These are phyloP conservation scores for Ardeotis arabs DNA, from an alignment of 2,113 vertebrate genomes.

Conservation along the genomic window DNA sequence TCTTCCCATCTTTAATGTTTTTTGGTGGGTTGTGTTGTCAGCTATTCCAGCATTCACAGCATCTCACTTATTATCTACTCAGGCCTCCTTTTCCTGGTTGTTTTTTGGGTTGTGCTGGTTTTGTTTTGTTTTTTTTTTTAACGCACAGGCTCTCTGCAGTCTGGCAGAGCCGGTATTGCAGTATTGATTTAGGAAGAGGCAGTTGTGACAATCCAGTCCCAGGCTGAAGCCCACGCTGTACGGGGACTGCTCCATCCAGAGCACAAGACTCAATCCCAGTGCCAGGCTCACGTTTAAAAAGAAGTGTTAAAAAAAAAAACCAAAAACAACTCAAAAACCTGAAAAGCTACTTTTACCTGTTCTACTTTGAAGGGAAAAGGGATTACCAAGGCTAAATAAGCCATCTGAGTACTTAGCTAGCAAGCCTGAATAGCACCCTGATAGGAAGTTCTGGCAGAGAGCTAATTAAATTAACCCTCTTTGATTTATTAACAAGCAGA, in stretches of 20 bases:
- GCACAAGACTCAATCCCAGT: not conserved
- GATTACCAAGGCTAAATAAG: conserved; percentile 57
- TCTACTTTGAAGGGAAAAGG: conserved; percentile 49
- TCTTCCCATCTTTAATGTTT: not conserved
- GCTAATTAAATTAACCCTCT: conserved; percentile 70
- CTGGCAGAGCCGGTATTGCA: not conserved
- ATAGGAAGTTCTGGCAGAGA: conserved; percentile 64
- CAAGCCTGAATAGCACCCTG: conserved; percentile 23
- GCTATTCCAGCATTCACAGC: not conserved
- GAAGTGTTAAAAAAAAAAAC: not conserved
- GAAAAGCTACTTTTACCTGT: not conserved
- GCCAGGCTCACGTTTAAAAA: not conserved
- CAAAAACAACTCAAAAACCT: not conserved
- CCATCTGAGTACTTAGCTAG: conserved; percentile 31
- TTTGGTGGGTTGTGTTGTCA: not conserved
- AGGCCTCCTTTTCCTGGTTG: not conserved
- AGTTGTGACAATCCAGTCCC: not conserved
- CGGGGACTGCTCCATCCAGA: not conserved
- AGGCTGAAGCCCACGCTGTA: not conserved
- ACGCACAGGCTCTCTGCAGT: not conserved
- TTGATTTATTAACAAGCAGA: conserved; percentile 67
- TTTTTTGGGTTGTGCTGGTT: not conserved
- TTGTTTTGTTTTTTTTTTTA: too few species aligned
- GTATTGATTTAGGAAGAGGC: conserved; percentile 31
- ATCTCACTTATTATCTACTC: not conserved